Percentiles rank a stretch among this genome's conserved stretches.
Conservation (phyloP, 2,888 invertebrate species). For the Dasysyrphus albostriatus region DNA sequence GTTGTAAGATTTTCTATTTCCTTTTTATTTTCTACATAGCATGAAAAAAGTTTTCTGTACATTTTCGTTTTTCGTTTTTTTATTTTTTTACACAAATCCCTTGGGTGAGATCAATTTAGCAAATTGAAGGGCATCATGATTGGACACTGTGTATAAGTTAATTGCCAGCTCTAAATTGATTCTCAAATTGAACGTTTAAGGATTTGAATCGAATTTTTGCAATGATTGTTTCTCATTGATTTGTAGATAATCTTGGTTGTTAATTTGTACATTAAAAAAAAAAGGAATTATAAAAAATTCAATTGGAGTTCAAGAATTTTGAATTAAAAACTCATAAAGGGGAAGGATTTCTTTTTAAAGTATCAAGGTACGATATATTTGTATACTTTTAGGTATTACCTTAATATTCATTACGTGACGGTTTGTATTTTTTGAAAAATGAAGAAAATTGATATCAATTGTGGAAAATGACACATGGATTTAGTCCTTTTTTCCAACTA, state of each 20-base stretch:
- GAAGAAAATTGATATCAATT: no score
- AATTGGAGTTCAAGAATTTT: no score
- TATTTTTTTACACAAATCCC: not conserved
- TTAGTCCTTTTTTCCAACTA: no score
- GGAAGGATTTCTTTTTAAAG: no score
- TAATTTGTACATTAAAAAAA: not conserved
- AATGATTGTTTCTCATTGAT: slow-evolving; percentile 4
- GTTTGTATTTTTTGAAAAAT: no score
- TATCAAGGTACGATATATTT: no score
- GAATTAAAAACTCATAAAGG: no score
- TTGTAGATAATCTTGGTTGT: not conserved
- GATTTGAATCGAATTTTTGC: slow-evolving; percentile 5
- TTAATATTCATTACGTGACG: no score
- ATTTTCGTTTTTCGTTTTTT: not conserved
- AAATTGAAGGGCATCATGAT: slow-evolving; percentile 38
- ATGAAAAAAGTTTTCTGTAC: not conserved
- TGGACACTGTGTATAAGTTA: slow-evolving; percentile 1
- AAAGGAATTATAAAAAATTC: not conserved
- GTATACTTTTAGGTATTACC: no score
- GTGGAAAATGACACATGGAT: no score
- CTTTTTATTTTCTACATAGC: not conserved
- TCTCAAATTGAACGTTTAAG: slow-evolving; percentile 23
- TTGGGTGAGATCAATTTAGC: slow-evolving; percentile 24
- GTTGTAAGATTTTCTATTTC: slow-evolving; percentile 28
- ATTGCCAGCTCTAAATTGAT: slow-evolving; percentile 29